Conservation (phyloP, 2,113 vertebrate genomes). For the Myiozetetes cayanensis region DNA sequence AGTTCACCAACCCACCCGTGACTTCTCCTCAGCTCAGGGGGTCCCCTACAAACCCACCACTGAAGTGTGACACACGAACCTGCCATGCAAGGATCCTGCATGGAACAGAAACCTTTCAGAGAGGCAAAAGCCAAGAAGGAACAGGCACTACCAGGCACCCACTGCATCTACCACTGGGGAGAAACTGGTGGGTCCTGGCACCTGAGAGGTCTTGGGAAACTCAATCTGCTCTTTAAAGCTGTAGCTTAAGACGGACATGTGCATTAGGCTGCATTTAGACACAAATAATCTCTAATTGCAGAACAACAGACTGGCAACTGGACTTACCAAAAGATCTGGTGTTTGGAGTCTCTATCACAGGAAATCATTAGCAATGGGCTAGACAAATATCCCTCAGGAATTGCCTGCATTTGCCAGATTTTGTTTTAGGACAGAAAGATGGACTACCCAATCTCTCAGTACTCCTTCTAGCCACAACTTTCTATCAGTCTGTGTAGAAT, state of each 20-base stretch:
- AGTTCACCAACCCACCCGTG: rapidly evolving
- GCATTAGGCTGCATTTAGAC: neutral
- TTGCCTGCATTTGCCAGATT: neutral
- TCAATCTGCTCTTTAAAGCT: neutral
- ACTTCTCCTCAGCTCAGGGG: neutral
- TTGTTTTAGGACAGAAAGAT: neutral
- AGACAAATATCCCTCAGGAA: neutral
- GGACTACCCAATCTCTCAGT: rapidly evolving
- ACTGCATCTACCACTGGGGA: rapidly evolving
- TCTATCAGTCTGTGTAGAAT: neutral
- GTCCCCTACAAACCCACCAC: neutral
- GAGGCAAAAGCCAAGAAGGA: neutral
- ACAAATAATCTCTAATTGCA: neutral
- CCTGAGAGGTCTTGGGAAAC: neutral
- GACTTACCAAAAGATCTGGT: neutral
- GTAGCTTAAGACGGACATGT: rapidly evolving
- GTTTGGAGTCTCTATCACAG: neutral
- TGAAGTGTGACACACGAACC: neutral
- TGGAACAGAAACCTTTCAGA: neutral
- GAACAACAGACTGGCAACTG: neutral
- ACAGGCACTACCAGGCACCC: neutral
- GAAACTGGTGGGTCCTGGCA: neutral
- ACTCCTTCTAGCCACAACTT: neutral
- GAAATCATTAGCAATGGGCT: neutral
- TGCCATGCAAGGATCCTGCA: neutral